phyloP scores from a whole-genome alignment of 2,113 vertebrate genomes.

The crab-eating macaque (Macaca fascicularis) region DNA sequence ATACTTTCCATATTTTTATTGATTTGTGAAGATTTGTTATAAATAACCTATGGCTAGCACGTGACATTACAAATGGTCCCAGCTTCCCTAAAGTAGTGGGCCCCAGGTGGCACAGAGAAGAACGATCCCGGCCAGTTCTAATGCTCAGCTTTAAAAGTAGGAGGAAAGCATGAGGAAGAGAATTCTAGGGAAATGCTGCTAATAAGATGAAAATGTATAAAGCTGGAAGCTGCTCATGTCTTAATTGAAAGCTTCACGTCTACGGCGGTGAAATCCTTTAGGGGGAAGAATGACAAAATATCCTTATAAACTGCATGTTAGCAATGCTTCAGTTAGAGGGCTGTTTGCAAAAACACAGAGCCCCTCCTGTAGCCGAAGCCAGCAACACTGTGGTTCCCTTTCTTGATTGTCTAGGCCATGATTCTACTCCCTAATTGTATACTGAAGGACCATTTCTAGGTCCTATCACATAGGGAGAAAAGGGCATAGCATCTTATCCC shows the following conservation, averaged over 20 bases:
- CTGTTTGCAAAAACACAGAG: background rate
- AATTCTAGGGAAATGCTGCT: background rate
- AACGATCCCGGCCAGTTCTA: background rate
- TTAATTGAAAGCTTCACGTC: slow-evolving; percentile 12
- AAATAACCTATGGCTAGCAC: slow-evolving; percentile 78
- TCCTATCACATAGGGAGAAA: background rate
- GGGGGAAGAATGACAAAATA: background rate
- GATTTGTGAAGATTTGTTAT: slow-evolving; percentile 84
- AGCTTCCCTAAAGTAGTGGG: slow-evolving; percentile 73
- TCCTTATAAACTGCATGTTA: background rate
- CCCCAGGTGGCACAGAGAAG: background rate
- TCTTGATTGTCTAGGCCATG: background rate
- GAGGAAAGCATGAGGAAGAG: background rate
- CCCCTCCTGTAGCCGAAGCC: background rate
- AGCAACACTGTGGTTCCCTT: background rate
- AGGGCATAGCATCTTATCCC: no score
- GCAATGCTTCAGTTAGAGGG: background rate
- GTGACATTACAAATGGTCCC: slow-evolving; percentile 76
- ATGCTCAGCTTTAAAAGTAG: background rate
- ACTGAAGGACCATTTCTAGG: background rate
- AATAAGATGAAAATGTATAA: background rate
- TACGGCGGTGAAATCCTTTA: background rate
- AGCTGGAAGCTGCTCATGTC: background rate
- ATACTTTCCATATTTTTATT: slow-evolving; percentile 86
- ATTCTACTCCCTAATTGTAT: background rate